phyloP scores from a whole-genome alignment of 2,888 invertebrate species.

The Luperina testacea region DNA sequence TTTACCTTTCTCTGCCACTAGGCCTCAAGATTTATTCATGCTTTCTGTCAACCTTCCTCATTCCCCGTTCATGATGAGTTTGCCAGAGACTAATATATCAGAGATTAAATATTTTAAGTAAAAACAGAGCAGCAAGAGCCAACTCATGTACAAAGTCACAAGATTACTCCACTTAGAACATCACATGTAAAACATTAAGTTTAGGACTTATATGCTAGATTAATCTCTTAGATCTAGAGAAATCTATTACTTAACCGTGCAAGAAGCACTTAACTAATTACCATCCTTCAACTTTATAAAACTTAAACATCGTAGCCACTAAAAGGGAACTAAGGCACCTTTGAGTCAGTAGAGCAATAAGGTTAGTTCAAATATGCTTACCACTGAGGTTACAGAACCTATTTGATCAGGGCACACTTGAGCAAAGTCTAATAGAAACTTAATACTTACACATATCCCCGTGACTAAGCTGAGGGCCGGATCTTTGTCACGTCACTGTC shows the following conservation, averaged over 20 bases:
- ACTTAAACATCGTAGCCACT: conserved; percentile 22
- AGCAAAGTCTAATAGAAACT: conserved; percentile 65
- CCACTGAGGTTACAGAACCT: conserved; percentile 29
- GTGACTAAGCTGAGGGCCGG: conserved; percentile 46
- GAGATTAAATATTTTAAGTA: not conserved
- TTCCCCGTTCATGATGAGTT: not conserved
- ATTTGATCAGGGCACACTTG: conserved; percentile 43
- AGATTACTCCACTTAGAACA: not conserved
- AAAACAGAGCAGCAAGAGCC: not conserved
- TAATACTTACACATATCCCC: conserved; percentile 66
- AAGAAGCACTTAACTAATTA: conserved; percentile 25
- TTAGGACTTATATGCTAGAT: conserved; percentile 4
- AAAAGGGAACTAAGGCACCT: not conserved
- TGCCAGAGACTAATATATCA: not conserved
- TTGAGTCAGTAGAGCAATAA: conserved; percentile 28
- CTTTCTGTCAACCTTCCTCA: not conserved
- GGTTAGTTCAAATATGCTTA: conserved; percentile 26
- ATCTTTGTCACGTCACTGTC: conserved; percentile 57
- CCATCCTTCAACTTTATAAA: conserved; percentile 12
- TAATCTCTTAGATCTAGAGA: conserved; percentile 14
- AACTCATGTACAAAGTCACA: not conserved
- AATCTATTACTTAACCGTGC: conserved; percentile 4
- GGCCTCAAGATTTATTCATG: not conserved
- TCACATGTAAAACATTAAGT: not conserved
- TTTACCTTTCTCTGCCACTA: not conserved